Evolutionary conservation across 2,113 vertebrate species (phyloP).

Genomic region (Cephalopterus ornatus): DNA sequence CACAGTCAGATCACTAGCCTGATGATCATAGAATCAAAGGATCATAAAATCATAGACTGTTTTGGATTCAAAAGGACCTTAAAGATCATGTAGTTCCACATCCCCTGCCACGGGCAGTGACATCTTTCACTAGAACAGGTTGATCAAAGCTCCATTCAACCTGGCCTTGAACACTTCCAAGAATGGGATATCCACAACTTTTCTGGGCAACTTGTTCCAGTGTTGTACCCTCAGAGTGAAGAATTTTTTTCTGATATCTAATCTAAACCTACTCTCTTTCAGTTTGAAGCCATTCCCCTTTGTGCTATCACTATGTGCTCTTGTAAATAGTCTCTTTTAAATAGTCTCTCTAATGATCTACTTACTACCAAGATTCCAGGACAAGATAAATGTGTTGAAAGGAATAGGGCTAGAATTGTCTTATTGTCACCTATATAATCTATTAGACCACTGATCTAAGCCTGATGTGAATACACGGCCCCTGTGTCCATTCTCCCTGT

Average conservation of each 20-base stretch:
- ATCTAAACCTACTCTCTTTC: background rate
- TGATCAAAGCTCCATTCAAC: background rate
- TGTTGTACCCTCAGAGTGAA: background rate
- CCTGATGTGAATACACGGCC: background rate
- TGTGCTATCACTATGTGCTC: background rate
- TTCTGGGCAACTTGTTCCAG: background rate
- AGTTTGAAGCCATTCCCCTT: background rate
- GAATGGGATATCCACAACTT: background rate
- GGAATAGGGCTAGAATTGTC: background rate
- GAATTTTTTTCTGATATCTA: background rate
- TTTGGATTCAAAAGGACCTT: background rate
- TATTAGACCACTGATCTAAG: background rate
- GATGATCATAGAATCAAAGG: background rate
- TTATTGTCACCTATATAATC: background rate
- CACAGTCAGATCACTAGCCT: background rate
- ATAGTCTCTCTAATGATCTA: background rate
- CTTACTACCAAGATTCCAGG: background rate
- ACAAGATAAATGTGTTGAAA: background rate
- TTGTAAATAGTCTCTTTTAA: background rate
- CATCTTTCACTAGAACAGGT: background rate
- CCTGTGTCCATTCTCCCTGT: background rate
- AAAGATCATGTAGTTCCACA: background rate
- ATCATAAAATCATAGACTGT: background rate
- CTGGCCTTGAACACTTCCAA: background rate
- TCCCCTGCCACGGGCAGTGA: too few relatives aligned